phyloP scores from a whole-genome alignment of 2,113 vertebrate species.

The Danio rerio region DNA sequence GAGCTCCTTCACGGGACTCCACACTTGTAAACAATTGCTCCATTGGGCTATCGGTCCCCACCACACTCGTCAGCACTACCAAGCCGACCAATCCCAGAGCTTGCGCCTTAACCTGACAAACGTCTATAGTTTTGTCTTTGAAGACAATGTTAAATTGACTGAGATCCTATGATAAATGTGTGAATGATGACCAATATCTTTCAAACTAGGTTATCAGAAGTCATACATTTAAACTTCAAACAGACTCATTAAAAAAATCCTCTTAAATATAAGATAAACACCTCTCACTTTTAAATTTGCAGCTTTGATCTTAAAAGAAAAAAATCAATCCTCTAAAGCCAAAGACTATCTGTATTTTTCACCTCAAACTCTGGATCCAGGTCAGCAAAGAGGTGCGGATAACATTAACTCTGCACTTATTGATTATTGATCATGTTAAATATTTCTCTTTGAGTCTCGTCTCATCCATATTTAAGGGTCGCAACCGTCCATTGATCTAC shows the following conservation, averaged over 20 bases:
- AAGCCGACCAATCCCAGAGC: no score
- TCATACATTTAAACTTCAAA: not conserved
- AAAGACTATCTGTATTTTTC: constrained; percentile 11
- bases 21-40: no score
- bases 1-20: no score
- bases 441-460: constrained; percentile 58
- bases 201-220: not conserved
- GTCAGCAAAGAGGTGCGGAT: constrained; percentile 39
- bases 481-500: constrained; percentile 40
- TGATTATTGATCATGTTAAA: constrained; percentile 60
- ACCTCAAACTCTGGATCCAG: not conserved
- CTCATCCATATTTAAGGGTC: constrained; percentile 23
- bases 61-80: no score
- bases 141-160: constrained; percentile 30
- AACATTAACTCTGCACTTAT: constrained; percentile 56
- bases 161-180: constrained; percentile 23
- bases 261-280: not conserved
- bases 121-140: no score
- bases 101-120: no score
- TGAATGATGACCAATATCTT: not conserved
- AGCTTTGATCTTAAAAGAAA: not conserved
- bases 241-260: not conserved
- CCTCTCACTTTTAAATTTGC: not conserved
- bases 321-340: not conserved
- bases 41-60: no score